Evolutionary conservation across 2,888 invertebrate species (phyloP).

Genomic region (Globia sparganii): DNA sequence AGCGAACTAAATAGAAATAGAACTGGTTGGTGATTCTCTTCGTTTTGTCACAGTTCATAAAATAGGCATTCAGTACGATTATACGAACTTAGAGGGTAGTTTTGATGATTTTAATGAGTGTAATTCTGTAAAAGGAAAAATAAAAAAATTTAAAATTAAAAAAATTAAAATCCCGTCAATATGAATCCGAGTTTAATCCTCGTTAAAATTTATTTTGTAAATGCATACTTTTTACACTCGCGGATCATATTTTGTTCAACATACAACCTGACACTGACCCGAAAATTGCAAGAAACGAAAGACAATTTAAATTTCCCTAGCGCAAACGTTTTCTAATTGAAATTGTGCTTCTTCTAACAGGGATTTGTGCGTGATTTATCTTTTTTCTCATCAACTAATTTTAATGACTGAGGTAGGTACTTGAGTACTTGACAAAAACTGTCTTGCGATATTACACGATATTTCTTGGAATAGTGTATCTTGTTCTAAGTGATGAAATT

Average conservation of each 20-base stretch:
- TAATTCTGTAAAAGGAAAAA: too few relatives aligned
- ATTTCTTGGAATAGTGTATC: background rate
- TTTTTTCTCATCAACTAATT: slow-evolving; percentile 15
- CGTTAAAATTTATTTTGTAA: too few relatives aligned
- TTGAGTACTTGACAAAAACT: background rate
- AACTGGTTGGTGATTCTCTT: background rate
- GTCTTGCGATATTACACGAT: background rate
- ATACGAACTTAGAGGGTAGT: too few relatives aligned
- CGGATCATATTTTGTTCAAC: too few relatives aligned
- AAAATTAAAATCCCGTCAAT: too few relatives aligned
- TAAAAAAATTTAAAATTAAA: too few relatives aligned
- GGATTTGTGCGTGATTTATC: background rate
- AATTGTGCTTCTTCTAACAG: background rate
- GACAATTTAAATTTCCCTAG: background rate
- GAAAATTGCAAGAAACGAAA: background rate
- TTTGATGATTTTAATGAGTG: too few relatives aligned
- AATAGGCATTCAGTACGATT: too few relatives aligned
- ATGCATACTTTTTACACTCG: too few relatives aligned
- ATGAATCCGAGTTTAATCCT: too few relatives aligned
- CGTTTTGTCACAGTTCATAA: background rate
- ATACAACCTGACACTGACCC: too few relatives aligned
- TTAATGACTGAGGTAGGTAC: slow-evolving; percentile 13
- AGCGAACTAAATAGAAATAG: slow-evolving; percentile 6
- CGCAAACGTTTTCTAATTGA: background rate
- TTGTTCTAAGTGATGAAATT: background rate